Evolutionary conservation across 2,888 invertebrate genomes (phyloP).

Genomic region (Fabriciana adippe): DNA sequence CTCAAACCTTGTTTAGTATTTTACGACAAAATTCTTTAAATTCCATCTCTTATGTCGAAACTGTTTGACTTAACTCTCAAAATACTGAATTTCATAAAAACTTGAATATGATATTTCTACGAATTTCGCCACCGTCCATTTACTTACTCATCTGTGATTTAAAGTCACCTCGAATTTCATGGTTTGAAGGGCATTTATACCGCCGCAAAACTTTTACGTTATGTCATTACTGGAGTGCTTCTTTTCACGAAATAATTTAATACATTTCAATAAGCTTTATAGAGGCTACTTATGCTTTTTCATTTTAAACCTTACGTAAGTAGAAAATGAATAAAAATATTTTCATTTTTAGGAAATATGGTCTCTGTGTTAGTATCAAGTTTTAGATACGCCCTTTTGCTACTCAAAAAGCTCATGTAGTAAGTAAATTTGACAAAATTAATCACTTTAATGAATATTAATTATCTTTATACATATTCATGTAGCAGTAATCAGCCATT

Average conservation of each 20-base stretch:
- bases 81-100: constrained; percentile 60
- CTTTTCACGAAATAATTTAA: constrained; percentile 29
- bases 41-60: constrained; percentile 45
- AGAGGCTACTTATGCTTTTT: constrained; percentile 10
- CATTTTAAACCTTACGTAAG: background rate
- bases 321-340: background rate
- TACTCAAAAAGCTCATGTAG: background rate
- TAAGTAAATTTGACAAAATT: constrained; percentile 6
- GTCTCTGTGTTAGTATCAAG: background rate
- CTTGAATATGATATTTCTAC: constrained; percentile 19
- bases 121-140: constrained; percentile 52
- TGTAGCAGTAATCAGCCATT: constrained; percentile 7
- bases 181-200: constrained; percentile 25
- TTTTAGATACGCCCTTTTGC: background rate
- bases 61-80: constrained; percentile 51
- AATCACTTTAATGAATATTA: constrained; percentile 7
- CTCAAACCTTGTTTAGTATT: constrained; percentile 71
- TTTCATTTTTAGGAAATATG: background rate
- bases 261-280: constrained; percentile 30
- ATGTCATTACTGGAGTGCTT: constrained; percentile 27
- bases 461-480: constrained; percentile 10
- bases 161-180: constrained; percentile 23
- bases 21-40: constrained; percentile 61
- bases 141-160: constrained; percentile 51
- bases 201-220: constrained; percentile 28